These are phyloP conservation scores for Hypomecis punctinalis DNA, from an alignment of 2,888 invertebrate genomes.

Conservation along the genomic window DNA sequence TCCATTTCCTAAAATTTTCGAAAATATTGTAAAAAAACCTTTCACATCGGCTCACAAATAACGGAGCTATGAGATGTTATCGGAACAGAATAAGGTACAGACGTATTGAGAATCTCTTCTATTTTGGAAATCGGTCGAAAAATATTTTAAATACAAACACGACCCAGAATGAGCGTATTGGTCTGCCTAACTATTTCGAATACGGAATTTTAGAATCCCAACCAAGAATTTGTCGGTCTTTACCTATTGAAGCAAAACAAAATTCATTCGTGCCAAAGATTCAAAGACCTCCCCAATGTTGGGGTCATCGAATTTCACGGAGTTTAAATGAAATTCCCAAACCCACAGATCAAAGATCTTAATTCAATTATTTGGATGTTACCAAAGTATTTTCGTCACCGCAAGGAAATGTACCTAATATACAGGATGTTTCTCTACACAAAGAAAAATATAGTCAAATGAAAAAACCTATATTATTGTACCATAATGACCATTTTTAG, in stretches of 20 bases:
- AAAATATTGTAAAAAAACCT: too few species aligned
- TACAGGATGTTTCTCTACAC: neutral
- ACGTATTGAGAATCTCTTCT: too few species aligned
- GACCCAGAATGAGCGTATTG: too few species aligned
- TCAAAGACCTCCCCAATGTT: conserved; percentile 19
- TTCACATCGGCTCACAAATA: too few species aligned
- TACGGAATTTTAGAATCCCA: neutral
- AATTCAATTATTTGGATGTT: conserved; percentile 20
- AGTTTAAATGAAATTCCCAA: conserved; percentile 26
- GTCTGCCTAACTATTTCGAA: neutral
- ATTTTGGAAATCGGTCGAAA: too few species aligned
- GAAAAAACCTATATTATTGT: too few species aligned
- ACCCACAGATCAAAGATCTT: conserved; percentile 23
- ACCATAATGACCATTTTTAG: too few species aligned
- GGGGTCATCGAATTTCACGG: conserved; percentile 5
- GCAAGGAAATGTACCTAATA: conserved; percentile 9
- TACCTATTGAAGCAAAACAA: neutral
- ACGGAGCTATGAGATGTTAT: too few species aligned
- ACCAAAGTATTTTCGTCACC: conserved; percentile 4
- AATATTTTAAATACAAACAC: too few species aligned
- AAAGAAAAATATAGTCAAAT: too few species aligned
- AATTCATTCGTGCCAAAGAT: neutral
- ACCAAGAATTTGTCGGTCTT: neutral
- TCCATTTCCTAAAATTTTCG: too few species aligned
- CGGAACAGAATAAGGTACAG: too few species aligned